These are phyloP conservation scores for Noctua comes DNA, from an alignment of 2,888 invertebrate genomes.

Conservation along the genomic window DNA sequence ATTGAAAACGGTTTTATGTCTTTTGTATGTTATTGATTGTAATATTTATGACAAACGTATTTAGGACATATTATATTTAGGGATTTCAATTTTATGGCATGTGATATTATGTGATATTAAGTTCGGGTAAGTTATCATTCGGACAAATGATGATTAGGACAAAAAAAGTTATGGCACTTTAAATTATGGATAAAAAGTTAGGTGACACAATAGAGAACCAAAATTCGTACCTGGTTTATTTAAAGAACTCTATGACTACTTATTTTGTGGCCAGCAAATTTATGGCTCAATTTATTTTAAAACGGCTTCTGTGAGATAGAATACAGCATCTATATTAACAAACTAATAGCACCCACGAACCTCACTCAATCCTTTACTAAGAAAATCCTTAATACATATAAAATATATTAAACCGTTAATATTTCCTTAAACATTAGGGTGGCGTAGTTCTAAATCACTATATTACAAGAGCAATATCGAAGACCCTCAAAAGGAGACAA, in stretches of 20 bases:
- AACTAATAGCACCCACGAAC: not conserved
- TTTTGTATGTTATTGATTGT: no score
- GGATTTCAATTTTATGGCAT: no score
- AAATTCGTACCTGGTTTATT: not conserved
- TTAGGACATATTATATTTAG: no score
- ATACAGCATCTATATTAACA: not conserved
- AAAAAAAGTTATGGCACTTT: no score
- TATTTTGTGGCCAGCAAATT: not conserved
- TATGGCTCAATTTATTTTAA: not conserved
- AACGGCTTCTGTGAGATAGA: not conserved
- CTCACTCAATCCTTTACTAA: slow-evolving; percentile 19
- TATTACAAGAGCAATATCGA: slow-evolving; percentile 63
- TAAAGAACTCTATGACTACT: not conserved
- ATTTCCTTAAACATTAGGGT: slow-evolving; percentile 39
- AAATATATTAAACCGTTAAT: slow-evolving; percentile 26
- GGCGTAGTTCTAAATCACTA: slow-evolving; percentile 56
- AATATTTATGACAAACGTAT: no score
- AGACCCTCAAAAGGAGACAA: slow-evolving; percentile 62
- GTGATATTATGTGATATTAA: no score
- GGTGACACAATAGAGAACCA: no score
- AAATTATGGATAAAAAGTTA: no score
- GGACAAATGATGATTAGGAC: no score
- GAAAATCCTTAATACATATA: slow-evolving; percentile 23
- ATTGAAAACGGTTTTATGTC: no score
- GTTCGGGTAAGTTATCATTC: no score